These are phyloP conservation scores for Jacana jacana DNA, from an alignment of 2,113 vertebrate species.

Conservation along the genomic window DNA sequence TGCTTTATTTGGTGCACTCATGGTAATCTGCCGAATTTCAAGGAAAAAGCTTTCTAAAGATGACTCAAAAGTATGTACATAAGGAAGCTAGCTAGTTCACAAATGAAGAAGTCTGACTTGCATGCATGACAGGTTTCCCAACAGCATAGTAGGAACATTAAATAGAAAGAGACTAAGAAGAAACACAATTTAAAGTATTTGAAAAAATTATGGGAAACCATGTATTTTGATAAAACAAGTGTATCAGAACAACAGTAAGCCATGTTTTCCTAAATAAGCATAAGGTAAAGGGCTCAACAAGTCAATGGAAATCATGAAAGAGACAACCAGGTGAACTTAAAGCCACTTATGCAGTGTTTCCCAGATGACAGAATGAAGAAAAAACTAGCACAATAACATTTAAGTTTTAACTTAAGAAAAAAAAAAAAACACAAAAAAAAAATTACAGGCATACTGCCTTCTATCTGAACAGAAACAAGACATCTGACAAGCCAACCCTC, in stretches of 20 bases:
- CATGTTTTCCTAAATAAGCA: background rate
- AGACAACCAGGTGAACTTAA: background rate
- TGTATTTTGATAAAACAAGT: background rate
- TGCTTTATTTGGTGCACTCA: conserved; percentile 85
- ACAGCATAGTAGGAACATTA: fast-evolving
- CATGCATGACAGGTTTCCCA: background rate
- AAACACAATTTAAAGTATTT: background rate
- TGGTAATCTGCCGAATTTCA: conserved; percentile 50
- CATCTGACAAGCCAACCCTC: background rate
- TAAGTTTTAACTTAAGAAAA: background rate
- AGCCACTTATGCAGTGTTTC: background rate
- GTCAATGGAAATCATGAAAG: background rate
- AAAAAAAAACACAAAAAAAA: no score
- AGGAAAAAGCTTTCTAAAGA: background rate
- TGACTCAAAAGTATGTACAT: background rate
- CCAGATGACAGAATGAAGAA: background rate
- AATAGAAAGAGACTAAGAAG: background rate
- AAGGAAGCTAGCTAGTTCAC: background rate
- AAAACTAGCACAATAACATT: background rate
- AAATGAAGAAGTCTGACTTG: background rate
- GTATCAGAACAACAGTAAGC: background rate
- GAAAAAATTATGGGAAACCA: background rate
- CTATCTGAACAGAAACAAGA: background rate
- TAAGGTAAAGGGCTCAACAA: background rate
- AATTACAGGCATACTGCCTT: background rate